These are phyloP conservation scores for Ooceraea biroi DNA, from an alignment of 1,140 invertebrate genomes.

Conservation along the genomic window DNA sequence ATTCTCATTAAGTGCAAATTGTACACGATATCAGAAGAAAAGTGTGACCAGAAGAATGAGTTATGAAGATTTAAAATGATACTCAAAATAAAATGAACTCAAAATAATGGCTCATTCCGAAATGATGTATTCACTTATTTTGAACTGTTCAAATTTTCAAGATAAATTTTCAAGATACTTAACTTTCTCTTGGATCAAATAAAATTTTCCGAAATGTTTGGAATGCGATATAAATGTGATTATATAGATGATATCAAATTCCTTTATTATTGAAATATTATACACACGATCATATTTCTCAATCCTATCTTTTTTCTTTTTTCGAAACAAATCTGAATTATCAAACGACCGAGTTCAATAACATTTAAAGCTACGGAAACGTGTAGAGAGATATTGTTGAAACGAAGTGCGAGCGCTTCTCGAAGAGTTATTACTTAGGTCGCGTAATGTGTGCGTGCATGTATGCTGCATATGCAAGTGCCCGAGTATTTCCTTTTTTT, in stretches of 20 bases:
- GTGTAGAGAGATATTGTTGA: neutral
- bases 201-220: neutral
- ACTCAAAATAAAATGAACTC: conserved; percentile 9
- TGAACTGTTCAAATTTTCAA: neutral
- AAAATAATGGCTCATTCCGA: conserved; percentile 5
- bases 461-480: conserved; percentile 44
- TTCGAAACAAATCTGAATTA: conserved; percentile 27
- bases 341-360: neutral
- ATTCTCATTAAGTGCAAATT: neutral
- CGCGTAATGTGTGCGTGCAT: neutral
- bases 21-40: neutral
- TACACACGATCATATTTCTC: neutral
- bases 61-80: neutral
- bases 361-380: neutral
- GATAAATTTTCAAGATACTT: neutral
- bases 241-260: neutral
- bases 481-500: neutral
- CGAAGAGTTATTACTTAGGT: conserved; percentile 1
- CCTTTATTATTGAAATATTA: neutral
- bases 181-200: neutral
- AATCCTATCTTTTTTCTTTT: neutral
- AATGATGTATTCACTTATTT: neutral
- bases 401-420: neutral
- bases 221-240: conserved; percentile 3
- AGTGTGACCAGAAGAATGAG: conserved; percentile 5